phyloP scores from a whole-genome alignment of 2,888 invertebrate genomes.

The Xestia rhomboidea region DNA sequence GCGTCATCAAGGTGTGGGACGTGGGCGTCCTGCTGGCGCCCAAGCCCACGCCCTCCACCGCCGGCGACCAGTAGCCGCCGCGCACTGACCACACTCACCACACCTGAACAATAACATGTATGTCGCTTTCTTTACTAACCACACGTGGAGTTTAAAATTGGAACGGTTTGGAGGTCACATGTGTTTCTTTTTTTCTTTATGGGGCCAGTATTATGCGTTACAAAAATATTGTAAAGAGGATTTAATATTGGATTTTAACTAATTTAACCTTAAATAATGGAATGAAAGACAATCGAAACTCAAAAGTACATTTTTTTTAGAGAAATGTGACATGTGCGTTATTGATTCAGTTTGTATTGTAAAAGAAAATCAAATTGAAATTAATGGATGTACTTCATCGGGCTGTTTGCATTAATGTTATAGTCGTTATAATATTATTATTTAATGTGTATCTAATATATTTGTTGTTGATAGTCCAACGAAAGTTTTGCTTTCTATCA shows the following conservation, averaged over 20 bases:
- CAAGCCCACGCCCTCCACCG: slow-evolving; percentile 80
- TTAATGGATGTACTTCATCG: slow-evolving; percentile 51
- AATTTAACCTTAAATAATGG: background rate
- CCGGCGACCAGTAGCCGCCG: slow-evolving; percentile 68
- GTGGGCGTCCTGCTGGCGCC: slow-evolving; percentile 92
- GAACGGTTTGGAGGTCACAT: slow-evolving; percentile 12
- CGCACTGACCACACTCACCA: background rate
- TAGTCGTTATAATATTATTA: slow-evolving; percentile 66
- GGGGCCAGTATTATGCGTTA: slow-evolving; percentile 12
- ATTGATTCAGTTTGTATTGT: slow-evolving; percentile 47
- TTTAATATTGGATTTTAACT: slow-evolving; percentile 13
- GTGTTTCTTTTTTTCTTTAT: slow-evolving; percentile 11
- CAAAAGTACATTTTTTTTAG: slow-evolving; percentile 12
- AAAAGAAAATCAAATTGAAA: slow-evolving; percentile 43
- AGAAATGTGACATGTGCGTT: slow-evolving; percentile 8
- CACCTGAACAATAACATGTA: slow-evolving; percentile 48
- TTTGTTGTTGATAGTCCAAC: slow-evolving; percentile 78
- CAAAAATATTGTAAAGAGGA: background rate
- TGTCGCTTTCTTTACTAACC: slow-evolving; percentile 42
- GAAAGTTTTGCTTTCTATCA: slow-evolving; percentile 76
- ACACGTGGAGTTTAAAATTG: slow-evolving; percentile 19
- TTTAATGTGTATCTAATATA: slow-evolving; percentile 70
- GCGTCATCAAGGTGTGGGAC: slow-evolving; percentile 98
- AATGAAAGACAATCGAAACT: slow-evolving; percentile 20
- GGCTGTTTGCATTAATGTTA: slow-evolving; percentile 68